phyloP scores from a whole-genome alignment of 2,888 invertebrate genomes.

The Chaetogeoica ovagalla region DNA sequence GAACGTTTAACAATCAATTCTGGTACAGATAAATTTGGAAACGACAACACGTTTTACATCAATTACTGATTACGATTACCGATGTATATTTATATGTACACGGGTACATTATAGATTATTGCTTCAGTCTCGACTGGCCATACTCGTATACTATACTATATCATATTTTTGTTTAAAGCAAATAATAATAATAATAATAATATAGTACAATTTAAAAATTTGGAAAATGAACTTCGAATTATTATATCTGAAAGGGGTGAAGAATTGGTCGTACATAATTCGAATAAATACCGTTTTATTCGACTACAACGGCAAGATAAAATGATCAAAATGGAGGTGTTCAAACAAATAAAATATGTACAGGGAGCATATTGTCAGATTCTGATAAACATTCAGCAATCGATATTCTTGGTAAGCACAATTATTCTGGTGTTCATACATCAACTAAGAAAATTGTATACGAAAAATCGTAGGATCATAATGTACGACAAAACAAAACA shows the following conservation, averaged over 20 bases:
- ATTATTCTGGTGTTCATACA: neutral
- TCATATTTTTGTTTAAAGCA: no score
- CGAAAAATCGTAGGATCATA: neutral
- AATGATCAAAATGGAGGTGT: neutral
- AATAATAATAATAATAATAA: neutral
- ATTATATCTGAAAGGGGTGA: neutral
- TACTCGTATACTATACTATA: neutral
- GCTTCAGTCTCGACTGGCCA: no score
- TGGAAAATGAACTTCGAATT: conserved; percentile 3
- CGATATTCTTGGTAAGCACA: neutral
- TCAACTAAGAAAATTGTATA: neutral
- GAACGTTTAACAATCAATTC: neutral
- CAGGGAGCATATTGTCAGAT: neutral
- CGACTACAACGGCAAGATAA: conserved; percentile 3
- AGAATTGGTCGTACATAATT: neutral
- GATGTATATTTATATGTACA: no score
- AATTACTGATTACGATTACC: neutral
- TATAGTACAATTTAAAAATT: neutral
- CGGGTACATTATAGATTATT: no score
- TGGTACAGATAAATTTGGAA: neutral
- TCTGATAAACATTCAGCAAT: neutral
- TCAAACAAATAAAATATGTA: conserved; percentile 5
- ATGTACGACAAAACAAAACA: neutral
- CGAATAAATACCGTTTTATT: neutral
- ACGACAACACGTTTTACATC: neutral